Evolutionary conservation across 2,888 invertebrate genomes (phyloP).

Genomic region (Melipona beecheii): DNA sequence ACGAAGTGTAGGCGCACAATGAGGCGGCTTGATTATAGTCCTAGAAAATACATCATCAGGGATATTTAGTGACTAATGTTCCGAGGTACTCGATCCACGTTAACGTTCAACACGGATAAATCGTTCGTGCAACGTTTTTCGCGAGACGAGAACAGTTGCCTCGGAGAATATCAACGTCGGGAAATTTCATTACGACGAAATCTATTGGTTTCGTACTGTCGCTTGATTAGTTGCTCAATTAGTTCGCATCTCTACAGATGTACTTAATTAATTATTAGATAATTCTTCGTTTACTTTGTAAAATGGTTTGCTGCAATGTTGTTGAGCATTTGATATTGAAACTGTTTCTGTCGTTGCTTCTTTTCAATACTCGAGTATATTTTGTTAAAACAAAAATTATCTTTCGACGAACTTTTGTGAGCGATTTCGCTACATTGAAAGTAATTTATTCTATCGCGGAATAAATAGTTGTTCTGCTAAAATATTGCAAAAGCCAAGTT

Average conservation of each 20-base stretch:
- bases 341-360: neutral
- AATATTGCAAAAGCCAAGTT: neutral
- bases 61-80: slow-evolving; percentile 31
- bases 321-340: too few relatives aligned
- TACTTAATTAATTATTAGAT: neutral
- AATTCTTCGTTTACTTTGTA: neutral
- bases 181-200: neutral
- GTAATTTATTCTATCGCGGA: too few relatives aligned
- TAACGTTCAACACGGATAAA: slow-evolving; percentile 18
- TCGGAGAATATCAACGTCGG: neutral
- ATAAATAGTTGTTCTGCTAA: neutral
- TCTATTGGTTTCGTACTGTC: neutral
- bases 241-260: neutral
- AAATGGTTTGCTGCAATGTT: neutral
- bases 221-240: neutral
- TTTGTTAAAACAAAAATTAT: neutral
- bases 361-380: neutral
- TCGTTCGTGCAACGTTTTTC: slow-evolving; percentile 3
- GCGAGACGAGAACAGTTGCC: neutral
- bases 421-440: neutral
- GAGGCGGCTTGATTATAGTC: slow-evolving; percentile 31
- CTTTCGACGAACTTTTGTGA: neutral
- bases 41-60: slow-evolving; percentile 48
- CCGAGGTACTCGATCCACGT: slow-evolving; percentile 18
- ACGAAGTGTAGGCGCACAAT: slow-evolving; percentile 24